These are phyloP conservation scores for Criorhina ranunculi DNA, from an alignment of 2,888 invertebrate genomes.

Conservation along the genomic window DNA sequence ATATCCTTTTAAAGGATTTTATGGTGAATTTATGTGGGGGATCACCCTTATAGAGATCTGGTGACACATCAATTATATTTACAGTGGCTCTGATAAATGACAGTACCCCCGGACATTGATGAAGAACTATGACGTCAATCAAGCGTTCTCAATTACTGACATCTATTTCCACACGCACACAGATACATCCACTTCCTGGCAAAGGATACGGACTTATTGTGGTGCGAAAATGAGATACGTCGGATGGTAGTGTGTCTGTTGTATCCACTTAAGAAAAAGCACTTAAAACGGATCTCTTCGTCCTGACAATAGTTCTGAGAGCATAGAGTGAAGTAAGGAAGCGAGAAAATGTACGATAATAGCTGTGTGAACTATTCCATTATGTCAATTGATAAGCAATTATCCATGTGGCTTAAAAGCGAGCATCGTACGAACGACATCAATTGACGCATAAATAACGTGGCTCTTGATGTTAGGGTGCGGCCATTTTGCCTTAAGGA, in stretches of 20 bases:
- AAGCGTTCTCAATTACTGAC: slow-evolving; percentile 28
- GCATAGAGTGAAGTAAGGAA: neutral
- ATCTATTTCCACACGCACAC: neutral
- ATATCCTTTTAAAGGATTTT: neutral
- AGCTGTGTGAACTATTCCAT: slow-evolving; percentile 38
- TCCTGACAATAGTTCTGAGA: slow-evolving; percentile 5
- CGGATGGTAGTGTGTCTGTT: slow-evolving; percentile 22
- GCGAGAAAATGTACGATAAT: slow-evolving; percentile 41
- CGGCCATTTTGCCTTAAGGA: neutral
- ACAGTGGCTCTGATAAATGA: slow-evolving; percentile 49
- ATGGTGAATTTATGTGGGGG: neutral
- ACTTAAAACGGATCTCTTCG: slow-evolving; percentile 28
- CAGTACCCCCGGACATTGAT: slow-evolving; percentile 52
- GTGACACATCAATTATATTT: slow-evolving; percentile 43
- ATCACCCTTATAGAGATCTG: neutral
- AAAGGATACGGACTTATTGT: slow-evolving; percentile 27
- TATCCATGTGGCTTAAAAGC: slow-evolving; percentile 51
- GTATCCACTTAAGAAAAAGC: slow-evolving; percentile 44
- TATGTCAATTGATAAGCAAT: slow-evolving; percentile 71
- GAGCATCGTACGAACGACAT: slow-evolving; percentile 31
- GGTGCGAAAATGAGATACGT: slow-evolving; percentile 29
- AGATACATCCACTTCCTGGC: neutral
- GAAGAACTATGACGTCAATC: slow-evolving; percentile 70
- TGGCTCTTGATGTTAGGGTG: slow-evolving; percentile 1
- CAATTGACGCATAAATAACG: slow-evolving; percentile 42